Conservation (phyloP, 2,797 vertebrate genomes). For the Dryobates pubescens region DNA sequence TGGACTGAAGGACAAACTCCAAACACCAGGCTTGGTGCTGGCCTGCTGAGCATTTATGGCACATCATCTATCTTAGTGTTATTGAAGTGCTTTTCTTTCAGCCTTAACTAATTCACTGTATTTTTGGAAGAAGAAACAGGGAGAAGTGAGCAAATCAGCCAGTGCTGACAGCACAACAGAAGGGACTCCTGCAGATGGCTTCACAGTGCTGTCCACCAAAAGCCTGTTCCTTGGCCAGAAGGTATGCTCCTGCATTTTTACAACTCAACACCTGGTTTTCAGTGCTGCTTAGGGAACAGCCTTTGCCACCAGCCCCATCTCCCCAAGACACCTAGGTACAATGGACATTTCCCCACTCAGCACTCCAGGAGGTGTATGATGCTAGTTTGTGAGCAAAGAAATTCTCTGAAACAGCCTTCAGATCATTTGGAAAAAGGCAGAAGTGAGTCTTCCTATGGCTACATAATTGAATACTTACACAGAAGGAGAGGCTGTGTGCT, state of each 20-base stretch:
- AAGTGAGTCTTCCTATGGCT: not conserved
- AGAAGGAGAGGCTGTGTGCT: constrained; percentile 42
- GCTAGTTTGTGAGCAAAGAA: not conserved
- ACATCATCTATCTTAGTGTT: not conserved
- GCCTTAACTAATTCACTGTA: constrained; percentile 48
- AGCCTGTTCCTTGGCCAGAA: constrained; percentile 98
- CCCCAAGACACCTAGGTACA: not conserved
- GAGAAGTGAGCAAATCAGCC: constrained; percentile 92
- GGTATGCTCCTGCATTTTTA: constrained; percentile 79
- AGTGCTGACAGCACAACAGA: constrained; percentile 95
- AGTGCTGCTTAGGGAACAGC: constrained; percentile 19
- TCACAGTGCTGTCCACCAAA: constrained; percentile 97
- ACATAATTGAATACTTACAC: not conserved
- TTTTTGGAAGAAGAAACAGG: constrained; percentile 88
- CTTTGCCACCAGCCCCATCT: not conserved
- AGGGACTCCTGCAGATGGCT: constrained; percentile 88
- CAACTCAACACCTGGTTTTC: not conserved
- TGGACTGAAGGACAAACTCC: not conserved
- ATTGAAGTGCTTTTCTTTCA: not conserved
- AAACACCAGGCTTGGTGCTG: not conserved
- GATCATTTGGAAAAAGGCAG: not conserved
- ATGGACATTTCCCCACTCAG: constrained; percentile 19
- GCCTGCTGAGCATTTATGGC: not conserved
- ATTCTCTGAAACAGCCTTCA: not conserved
- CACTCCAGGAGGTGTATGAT: not conserved